These are phyloP conservation scores for Bombycilla garrulus DNA, from an alignment of 2,113 vertebrate species.

Conservation along the genomic window DNA sequence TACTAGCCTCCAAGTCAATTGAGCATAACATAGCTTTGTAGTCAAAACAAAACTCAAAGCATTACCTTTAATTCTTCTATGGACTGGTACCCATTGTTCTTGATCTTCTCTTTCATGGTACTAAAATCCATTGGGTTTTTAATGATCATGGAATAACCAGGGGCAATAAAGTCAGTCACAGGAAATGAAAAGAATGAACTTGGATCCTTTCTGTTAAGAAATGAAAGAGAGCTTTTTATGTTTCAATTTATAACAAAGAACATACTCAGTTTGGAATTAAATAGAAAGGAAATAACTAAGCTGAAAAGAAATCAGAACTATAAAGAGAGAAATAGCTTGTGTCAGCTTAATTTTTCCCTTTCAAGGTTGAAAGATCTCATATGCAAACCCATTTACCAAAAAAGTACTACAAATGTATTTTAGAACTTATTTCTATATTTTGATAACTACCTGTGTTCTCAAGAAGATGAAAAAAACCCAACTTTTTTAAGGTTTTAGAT, in stretches of 20 bases:
- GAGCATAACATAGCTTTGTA: neutral
- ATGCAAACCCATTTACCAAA: neutral
- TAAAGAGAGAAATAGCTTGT: neutral
- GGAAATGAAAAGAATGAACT: constrained; percentile 97
- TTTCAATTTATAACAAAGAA: constrained; percentile 56
- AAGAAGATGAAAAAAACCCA: accelerated
- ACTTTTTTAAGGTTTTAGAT: neutral
- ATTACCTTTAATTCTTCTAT: constrained; percentile 94
- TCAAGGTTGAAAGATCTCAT: neutral
- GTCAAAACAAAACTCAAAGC: neutral
- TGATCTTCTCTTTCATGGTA: constrained; percentile 95
- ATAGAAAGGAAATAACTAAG: constrained; percentile 24
- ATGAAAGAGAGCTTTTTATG: constrained; percentile 14
- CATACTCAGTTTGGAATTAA: constrained; percentile 32
- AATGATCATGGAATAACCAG: constrained; percentile 93
- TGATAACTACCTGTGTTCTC: neutral
- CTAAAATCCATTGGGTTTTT: constrained; percentile 98
- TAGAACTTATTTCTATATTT: neutral
- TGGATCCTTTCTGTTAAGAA: constrained; percentile 89
- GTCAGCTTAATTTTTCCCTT: neutral
- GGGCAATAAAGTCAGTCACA: constrained; percentile 97
- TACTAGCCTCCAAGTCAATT: neutral
- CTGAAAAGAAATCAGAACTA: constrained; percentile 16
- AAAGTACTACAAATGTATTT: neutral
- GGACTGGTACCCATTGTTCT: constrained; percentile 88